phyloP scores from a whole-genome alignment of 2,113 vertebrate genomes.

The Callocephalon fimbriatum region DNA sequence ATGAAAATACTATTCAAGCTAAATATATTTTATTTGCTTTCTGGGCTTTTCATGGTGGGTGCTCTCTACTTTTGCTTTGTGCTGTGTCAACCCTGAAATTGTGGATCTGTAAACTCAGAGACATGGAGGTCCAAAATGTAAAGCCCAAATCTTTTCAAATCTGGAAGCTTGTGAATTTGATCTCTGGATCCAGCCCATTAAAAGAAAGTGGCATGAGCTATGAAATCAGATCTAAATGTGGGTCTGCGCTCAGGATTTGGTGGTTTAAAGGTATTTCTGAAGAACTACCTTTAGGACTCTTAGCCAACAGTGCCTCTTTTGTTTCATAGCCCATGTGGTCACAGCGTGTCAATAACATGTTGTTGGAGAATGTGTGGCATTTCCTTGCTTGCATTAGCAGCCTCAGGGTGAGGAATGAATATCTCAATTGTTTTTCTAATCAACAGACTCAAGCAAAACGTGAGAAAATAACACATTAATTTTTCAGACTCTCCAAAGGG shows the following conservation, averaged over 20 bases:
- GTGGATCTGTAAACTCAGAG: neutral
- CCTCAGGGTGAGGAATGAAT: neutral
- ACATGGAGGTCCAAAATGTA: neutral
- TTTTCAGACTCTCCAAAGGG: neutral
- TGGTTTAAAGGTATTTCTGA: neutral
- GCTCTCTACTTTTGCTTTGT: neutral
- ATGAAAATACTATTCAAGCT: neutral
- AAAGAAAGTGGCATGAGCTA: neutral
- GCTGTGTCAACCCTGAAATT: neutral
- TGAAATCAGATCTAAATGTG: neutral
- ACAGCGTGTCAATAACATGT: neutral
- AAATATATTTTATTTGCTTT: neutral
- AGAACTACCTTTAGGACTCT: neutral
- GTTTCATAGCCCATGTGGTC: neutral
- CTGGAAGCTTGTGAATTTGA: neutral
- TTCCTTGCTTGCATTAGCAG: conserved; percentile 1
- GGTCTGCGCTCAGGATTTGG: neutral
- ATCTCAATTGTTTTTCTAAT: conserved; percentile 16
- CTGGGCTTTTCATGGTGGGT: neutral
- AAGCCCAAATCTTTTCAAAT: neutral
- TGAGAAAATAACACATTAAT: neutral
- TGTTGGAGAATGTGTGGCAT: conserved; percentile 21
- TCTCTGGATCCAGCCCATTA: neutral
- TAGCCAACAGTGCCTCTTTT: neutral
- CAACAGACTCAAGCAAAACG: neutral